These are phyloP conservation scores for Drosophila grimshawi DNA, from an alignment of 1,140 invertebrate genomes.

Conservation along the genomic window DNA sequence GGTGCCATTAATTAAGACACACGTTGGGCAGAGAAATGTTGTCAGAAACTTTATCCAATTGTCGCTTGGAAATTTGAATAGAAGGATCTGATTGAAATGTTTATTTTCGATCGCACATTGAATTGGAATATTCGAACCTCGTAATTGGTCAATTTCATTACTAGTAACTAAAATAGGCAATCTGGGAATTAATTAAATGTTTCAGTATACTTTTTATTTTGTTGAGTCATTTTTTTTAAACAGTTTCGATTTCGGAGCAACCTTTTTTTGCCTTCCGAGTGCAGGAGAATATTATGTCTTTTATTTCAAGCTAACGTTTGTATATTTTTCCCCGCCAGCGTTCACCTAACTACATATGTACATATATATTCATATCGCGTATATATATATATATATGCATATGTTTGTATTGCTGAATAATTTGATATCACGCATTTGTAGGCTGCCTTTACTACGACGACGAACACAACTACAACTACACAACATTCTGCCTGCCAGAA, in stretches of 20 bases:
- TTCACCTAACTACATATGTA: neutral
- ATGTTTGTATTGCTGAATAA: conserved; percentile 8
- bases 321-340: neutral
- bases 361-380: neutral
- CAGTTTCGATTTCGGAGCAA: no score
- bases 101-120: neutral
- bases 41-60: neutral
- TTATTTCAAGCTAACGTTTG: neutral
- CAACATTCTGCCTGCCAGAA: conserved; percentile 6
- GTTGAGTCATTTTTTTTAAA: no score
- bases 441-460: neutral
- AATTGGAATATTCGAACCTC: neutral
- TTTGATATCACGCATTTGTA: conserved; percentile 46
- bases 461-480: neutral
- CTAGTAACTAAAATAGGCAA: neutral
- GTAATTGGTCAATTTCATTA: neutral
- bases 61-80: neutral
- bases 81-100: neutral
- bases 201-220: no score
- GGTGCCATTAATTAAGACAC: no score
- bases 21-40: neutral
- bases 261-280: no score
- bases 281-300: neutral
- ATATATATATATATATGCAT: neutral
- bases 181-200: no score